Evolutionary conservation across 2,797 vertebrate species (phyloP), one percentile per base, ranked within the genome.

Genomic region (Cryptoblepharus egeriae): DNA sequence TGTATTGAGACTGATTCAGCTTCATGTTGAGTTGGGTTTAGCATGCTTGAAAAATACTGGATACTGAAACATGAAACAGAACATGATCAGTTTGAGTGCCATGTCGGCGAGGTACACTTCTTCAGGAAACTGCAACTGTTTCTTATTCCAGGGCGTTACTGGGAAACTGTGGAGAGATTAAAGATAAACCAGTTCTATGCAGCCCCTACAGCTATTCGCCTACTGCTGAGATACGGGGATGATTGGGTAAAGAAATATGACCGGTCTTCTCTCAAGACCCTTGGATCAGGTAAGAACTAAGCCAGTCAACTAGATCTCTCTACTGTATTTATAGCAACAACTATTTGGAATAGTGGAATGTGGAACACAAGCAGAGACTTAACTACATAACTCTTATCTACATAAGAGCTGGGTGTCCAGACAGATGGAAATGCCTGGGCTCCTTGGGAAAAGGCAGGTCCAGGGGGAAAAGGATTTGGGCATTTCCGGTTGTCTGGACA

Each of bases 131-230:
- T 55, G 57, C n/a, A 9, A 30, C 24, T 30, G 32, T 16, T 82
- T 90, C 83, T 64, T 45, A 69, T 81, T 89, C 37, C 57, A 94
- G 93, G 93, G 9, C 84, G 92, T 82, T 95, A 94, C 81, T 94
- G 93, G 93, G 95, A 95, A 91, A 94, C 90, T 30, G 92, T 95
- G 61, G 89, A 95, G 79, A 94, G 93, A 77, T 88, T 95, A 87
- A 91, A 88, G 86, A 92, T 95, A 77, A 95, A 93, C 80, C 93
- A 95, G 77, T 95, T 95, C 88, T 95, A 94, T 0, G 93, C 92
- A 5, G 94, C 93, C 0, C 94, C 94, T 63, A 94, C 95, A 0
- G 93, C 93, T 61, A 94, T 96, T 79, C 90, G 90, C 28, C 83
- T 96, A 64, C 92, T 95, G 73, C 89, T 94, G 82, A 90, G 92